Evolutionary conservation across 2,797 vertebrate genomes (phyloP), one percentile per base, ranked within the genome.

Genomic region (Urophycis tenuis): DNA sequence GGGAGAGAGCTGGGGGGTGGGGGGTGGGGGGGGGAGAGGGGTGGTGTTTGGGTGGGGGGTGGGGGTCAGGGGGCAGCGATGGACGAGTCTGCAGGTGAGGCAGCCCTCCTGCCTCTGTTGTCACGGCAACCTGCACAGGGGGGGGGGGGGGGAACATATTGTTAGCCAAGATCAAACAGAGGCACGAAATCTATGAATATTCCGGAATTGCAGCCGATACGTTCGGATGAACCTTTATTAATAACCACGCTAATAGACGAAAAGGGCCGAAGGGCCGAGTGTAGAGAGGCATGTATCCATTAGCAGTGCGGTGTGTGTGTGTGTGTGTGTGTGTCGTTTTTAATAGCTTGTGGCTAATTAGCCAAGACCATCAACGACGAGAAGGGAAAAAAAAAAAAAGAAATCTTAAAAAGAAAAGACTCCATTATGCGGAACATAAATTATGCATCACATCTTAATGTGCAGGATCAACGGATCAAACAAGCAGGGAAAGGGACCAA

Each of bases 1-100:
- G n/a, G 77, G 75, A 84, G 78, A 84, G 78, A 77, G 49, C 73
- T 30, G 78, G 22, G 82, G 78, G 69, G 77, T 80, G 75, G 70
- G 34, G 75, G 74, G 74, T n/a, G 25, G 80, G 72, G 71, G 60
- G 41, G 30, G 74, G 67, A 39, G 78, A 60, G 81, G 71, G 45
- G 53, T 82, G 53, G 33, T n/a, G n/a, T n/a, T n/a, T n/a, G n/a
- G n/a, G n/a, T 32, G 75, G 70, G 34, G 75, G 74, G 74, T n/a
- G 25, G 80, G 72, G 71, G 60, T 73, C 78, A 67, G 41, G 30
- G 74, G 67, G 45, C 79, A 60, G 81, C 72, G 45, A 64, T 82
- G 53, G 33, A 36, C 19, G 32, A 32, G 53, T 22, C 60, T 29
- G 71, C 30, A 53, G 74, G 67, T 32, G 15, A 34, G 53, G 34